Percentiles rank a stretch among this genome's conserved stretches.
Evolutionary conservation across 2,113 vertebrate genomes (phyloP).

Genomic region (Sisor rabdophorus): DNA sequence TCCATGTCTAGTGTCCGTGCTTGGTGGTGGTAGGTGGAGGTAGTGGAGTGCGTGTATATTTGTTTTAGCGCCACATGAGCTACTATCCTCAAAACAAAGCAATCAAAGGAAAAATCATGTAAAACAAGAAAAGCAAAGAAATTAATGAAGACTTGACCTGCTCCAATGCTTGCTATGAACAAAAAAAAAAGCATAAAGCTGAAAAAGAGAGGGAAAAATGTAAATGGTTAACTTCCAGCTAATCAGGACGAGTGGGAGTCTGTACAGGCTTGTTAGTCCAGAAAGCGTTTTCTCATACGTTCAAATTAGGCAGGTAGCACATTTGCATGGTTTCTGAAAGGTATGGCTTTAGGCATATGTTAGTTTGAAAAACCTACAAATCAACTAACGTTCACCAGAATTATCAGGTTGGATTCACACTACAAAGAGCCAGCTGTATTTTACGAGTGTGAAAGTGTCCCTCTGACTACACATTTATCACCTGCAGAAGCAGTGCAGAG

Average conservation of each 20-base stretch:
- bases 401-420: not conserved
- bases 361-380: not conserved
- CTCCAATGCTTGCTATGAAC: not conserved
- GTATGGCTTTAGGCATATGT: not conserved
- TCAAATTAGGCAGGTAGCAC: too few relatives aligned
- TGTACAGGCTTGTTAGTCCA: not conserved
- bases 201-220: not conserved
- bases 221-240: not conserved
- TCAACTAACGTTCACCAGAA: not conserved
- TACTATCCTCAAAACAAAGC: not conserved
- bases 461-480: conserved; percentile 34
- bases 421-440: not conserved
- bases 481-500: conserved; percentile 14
- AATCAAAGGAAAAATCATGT: not conserved
- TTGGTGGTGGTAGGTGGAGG: too few relatives aligned
- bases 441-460: conserved; percentile 6
- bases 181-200: too few relatives aligned
- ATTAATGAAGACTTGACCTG: not conserved
- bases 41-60: too few relatives aligned
- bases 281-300: not conserved
- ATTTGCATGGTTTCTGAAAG: not conserved
- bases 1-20: too few relatives aligned
- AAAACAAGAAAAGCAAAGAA: not conserved
- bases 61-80: too few relatives aligned
- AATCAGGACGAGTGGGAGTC: not conserved